These are phyloP conservation scores for Platalea minor DNA, from an alignment of 2,797 vertebrate species.

Conservation along the genomic window DNA sequence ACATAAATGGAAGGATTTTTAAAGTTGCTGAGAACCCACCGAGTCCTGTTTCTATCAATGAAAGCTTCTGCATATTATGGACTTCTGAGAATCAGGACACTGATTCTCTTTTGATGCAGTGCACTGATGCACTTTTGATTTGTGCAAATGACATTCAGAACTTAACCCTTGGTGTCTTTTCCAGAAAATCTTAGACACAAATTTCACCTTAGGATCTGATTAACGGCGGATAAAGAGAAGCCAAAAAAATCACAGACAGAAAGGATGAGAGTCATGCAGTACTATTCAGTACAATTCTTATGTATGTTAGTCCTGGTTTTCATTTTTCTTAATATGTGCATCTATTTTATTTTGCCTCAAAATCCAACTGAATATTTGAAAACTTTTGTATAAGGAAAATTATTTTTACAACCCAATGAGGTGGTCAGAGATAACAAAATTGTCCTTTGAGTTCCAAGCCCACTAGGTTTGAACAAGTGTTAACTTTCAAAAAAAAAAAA, in stretches of 20 bases:
- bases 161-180: background rate
- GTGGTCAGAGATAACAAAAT: background rate
- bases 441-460: background rate
- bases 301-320: background rate
- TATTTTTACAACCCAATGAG: background rate
- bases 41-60: background rate
- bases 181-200: background rate
- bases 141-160: rapidly evolving
- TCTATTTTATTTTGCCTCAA: background rate
- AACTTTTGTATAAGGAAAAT: background rate
- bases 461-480: background rate
- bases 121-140: background rate
- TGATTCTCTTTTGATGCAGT: too few species aligned
- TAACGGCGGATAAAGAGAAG: background rate
- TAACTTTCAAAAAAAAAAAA: background rate
- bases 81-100: background rate
- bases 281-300: background rate
- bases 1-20: background rate
- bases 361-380: background rate
- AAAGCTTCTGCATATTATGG: background rate
- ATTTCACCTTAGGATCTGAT: background rate
- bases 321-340: background rate
- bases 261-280: background rate
- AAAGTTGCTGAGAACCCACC: background rate
- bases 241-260: background rate